Evolutionary conservation across 2,888 invertebrate genomes (phyloP).

Genomic region (Nebria salina): DNA sequence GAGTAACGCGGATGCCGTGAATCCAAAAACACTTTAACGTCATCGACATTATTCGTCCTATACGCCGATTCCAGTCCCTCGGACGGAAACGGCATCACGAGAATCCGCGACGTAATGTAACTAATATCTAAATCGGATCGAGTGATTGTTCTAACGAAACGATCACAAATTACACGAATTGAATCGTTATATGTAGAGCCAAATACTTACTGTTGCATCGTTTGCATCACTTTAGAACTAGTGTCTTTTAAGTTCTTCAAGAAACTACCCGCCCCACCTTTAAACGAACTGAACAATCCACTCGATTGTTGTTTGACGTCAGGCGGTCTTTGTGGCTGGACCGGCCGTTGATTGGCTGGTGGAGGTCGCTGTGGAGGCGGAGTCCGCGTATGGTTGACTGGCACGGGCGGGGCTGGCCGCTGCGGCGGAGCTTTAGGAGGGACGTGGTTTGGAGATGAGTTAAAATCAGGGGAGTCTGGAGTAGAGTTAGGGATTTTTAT

Average conservation of each 20-base stretch:
- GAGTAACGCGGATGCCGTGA: slow-evolving; percentile 81
- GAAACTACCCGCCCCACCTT: slow-evolving; percentile 92
- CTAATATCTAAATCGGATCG: slow-evolving; percentile 90
- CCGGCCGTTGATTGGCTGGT: slow-evolving; percentile 56
- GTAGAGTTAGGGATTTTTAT: slow-evolving; percentile 52
- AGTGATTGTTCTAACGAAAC: slow-evolving; percentile 75
- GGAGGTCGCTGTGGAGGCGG: slow-evolving; percentile 55
- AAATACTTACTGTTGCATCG: slow-evolving; percentile 83
- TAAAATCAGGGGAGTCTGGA: slow-evolving; percentile 51
- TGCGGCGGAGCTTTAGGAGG: slow-evolving; percentile 53
- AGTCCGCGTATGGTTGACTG: slow-evolving; percentile 55
- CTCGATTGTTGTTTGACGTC: slow-evolving; percentile 57
- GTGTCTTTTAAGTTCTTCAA: slow-evolving; percentile 95
- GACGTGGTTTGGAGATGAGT: slow-evolving; percentile 54
- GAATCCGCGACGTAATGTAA: slow-evolving; percentile 89
- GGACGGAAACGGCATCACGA: slow-evolving; percentile 95
- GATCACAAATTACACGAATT: not conserved
- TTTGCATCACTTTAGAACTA: slow-evolving; percentile 96
- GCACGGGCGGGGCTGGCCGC: slow-evolving; percentile 60
- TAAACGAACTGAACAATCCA: slow-evolving; percentile 85
- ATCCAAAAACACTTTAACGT: slow-evolving; percentile 84
- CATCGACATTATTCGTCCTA: slow-evolving; percentile 91
- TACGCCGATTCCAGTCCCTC: slow-evolving; percentile 95
- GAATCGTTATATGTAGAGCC: not conserved
- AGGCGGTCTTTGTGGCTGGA: slow-evolving; percentile 48